Base-by-base conservation (phyloP, 2,888 invertebrate species). In the Ligdia adustata region DNA sequence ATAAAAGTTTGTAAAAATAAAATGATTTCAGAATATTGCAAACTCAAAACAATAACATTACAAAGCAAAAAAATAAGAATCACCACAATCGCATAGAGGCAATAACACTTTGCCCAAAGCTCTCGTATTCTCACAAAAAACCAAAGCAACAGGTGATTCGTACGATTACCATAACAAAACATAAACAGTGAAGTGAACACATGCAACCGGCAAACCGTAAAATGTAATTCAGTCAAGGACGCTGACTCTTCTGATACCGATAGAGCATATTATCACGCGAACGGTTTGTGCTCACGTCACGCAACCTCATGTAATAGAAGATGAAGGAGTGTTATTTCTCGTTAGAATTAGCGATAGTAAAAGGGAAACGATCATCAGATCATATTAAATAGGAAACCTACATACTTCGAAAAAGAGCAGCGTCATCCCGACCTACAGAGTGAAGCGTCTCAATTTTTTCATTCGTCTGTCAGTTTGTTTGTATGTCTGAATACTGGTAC, bases 321-420 rank as follows among this genome's bases (percentile, higher is more conserved):
- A 37, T 27, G 33, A 12, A 11, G 9, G 4, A 18, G 39, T 42
- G 40, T 37, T 51, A 35, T 6, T n/a, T 51, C 54, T 43, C 55
- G 47, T 55, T 41, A 48, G 56, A 60, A n/a, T n/a, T n/a, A 59
- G 45, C 46, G 55, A 61, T 46, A 52, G 57, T 43, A 65, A 72
- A 54, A 70, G 69, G 69, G 66, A 66, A 66, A 62, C 58, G 44
- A 64, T 55, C 42, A n/a, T n/a, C n/a, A n/a, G n/a, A n/a, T n/a
- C n/a, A n/a, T n/a, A n/a, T n/a, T n/a, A n/a, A n/a, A n/a, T n/a
- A n/a, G n/a, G n/a, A n/a, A n/a, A n/a, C n/a, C n/a, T n/a, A n/a
- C n/a, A n/a, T n/a, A n/a, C n/a, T n/a, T n/a, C n/a, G n/a, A n/a
- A n/a, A n/a, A n/a, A n/a, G n/a, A n/a, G n/a, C n/a, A n/a, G n/a